These are phyloP conservation scores for Cyclophora albipunctata DNA, from an alignment of 2,888 invertebrate species.

Conservation along the genomic window DNA sequence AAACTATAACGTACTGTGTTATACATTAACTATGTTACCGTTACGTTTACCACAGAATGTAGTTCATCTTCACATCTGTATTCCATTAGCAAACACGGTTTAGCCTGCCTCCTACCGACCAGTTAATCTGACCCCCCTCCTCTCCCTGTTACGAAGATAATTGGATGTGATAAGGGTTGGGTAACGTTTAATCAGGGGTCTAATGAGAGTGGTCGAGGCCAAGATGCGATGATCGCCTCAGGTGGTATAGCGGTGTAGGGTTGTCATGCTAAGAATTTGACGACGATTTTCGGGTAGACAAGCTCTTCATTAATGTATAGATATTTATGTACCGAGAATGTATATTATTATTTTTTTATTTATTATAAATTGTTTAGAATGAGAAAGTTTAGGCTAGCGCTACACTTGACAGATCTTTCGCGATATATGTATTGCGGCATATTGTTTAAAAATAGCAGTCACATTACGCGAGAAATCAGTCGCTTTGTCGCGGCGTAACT, in stretches of 20 bases:
- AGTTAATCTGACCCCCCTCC: slow-evolving; percentile 31
- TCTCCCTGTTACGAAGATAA: slow-evolving; percentile 29
- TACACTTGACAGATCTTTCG: too few relatives aligned
- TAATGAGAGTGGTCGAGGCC: slow-evolving; percentile 42
- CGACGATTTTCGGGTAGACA: background rate
- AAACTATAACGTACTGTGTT: background rate
- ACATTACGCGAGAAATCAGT: too few relatives aligned
- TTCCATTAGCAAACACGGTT: slow-evolving; percentile 70
- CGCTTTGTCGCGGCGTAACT: too few relatives aligned
- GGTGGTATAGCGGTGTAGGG: slow-evolving; percentile 38
- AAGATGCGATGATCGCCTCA: slow-evolving; percentile 68
- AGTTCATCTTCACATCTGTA: slow-evolving; percentile 64
- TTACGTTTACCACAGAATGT: slow-evolving; percentile 50
- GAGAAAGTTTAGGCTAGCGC: too few relatives aligned
- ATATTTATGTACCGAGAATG: too few relatives aligned
- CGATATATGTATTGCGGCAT: too few relatives aligned
- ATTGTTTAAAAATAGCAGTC: too few relatives aligned
- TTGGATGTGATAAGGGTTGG: slow-evolving; percentile 39
- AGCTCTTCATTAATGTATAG: too few relatives aligned
- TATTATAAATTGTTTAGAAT: too few relatives aligned
- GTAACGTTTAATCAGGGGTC: slow-evolving; percentile 55
- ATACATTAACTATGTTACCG: slow-evolving; percentile 23
- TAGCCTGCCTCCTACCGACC: slow-evolving; percentile 45
- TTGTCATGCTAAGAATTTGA: slow-evolving; percentile 5
- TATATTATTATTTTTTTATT: too few relatives aligned